Percentiles rank a stretch among this genome's conserved stretches.
Conservation (phyloP, 2,888 invertebrate species). For the Callosobruchus maculatus region DNA sequence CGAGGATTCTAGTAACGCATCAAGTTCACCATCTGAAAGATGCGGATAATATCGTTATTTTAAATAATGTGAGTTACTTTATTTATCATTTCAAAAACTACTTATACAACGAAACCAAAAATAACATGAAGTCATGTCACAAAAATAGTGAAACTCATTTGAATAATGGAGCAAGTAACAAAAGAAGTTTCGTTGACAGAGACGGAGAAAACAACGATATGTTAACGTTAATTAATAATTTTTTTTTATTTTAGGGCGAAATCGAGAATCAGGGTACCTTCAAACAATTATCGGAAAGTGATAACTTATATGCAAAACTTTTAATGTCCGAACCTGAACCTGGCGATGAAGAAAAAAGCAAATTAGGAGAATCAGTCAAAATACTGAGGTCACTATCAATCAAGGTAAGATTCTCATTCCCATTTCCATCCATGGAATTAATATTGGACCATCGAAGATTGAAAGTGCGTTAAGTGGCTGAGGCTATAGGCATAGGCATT, state of each 20-base stretch:
- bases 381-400: constrained; percentile 38
- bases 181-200: no score
- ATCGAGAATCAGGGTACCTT: constrained; percentile 52
- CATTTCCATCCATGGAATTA: no score
- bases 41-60: constrained; percentile 63
- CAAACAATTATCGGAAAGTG: constrained; percentile 46
- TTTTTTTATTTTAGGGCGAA: constrained; percentile 42
- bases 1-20: constrained; percentile 78
- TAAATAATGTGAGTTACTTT: constrained; percentile 60
- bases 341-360: constrained; percentile 39
- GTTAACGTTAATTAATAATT: no score
- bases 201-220: no score
- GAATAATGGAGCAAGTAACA: no score
- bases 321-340: constrained; percentile 45
- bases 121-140: not conserved
- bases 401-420: constrained; percentile 9
- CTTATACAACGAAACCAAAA: no score
- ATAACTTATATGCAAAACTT: constrained; percentile 53
- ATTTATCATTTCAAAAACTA: no score
- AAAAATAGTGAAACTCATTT: not conserved
- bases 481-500: no score
- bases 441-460: no score
- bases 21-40: constrained; percentile 77
- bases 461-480: no score
- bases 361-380: constrained; percentile 31